Percentiles rank a stretch among this genome's conserved stretches.
Conservation (phyloP, 1,140 invertebrate genomes). For the Sipha flava region DNA sequence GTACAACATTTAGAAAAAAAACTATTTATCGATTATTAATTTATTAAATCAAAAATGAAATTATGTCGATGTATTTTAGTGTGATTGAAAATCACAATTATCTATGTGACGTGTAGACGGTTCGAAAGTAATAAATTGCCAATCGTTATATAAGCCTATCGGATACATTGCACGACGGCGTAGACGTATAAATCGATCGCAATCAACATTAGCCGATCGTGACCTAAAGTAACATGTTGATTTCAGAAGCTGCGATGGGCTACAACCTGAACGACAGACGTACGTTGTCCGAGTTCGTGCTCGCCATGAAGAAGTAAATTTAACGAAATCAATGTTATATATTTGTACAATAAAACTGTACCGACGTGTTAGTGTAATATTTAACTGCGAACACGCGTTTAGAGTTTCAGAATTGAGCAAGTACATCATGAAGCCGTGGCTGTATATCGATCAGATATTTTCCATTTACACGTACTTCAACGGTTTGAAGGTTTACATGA, state of each 20-base stretch:
- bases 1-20: too few species aligned
- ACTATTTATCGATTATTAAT: too few species aligned
- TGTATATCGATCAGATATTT: constrained; percentile 35
- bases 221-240: background rate
- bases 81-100: too few species aligned
- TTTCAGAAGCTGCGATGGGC: constrained; percentile 7
- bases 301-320: background rate
- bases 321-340: background rate
- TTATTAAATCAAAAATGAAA: too few species aligned
- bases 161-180: too few species aligned
- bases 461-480: constrained; percentile 32
- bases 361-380: background rate
- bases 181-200: too few species aligned
- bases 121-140: too few species aligned
- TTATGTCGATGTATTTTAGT: too few species aligned
- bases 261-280: background rate
- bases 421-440: constrained; percentile 36
- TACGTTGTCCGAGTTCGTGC: background rate
- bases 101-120: too few species aligned
- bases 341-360: background rate
- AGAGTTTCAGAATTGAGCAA: constrained; percentile 26
- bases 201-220: too few species aligned
- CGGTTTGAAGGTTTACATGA: background rate
- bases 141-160: too few species aligned
- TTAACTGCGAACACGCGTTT: background rate